These are phyloP conservation scores for Geopemphigus sp. DNA, from an alignment of 1,140 invertebrate species.

Conservation along the genomic window DNA sequence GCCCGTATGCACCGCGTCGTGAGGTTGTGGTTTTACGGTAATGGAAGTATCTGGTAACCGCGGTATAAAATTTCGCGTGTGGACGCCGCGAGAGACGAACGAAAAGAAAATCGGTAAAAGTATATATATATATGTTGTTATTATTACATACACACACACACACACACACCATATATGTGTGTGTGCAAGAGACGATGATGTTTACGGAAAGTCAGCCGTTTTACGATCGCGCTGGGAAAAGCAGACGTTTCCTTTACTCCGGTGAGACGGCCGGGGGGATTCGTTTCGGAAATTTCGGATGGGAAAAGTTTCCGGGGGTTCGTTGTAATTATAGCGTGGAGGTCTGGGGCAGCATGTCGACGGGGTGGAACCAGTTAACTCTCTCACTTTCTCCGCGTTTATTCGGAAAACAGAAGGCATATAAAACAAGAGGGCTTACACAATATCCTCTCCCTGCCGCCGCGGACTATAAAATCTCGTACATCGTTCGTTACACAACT, in stretches of 20 bases:
- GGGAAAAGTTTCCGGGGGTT: conserved; percentile 39
- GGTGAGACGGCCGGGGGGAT: background rate
- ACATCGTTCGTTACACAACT: conserved; percentile 17
- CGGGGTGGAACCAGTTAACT: conserved; percentile 46
- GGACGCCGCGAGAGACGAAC: background rate
- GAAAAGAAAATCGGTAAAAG: background rate
- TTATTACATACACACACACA: background rate
- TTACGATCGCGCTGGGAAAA: conserved; percentile 46
- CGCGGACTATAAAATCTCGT: conserved; percentile 40
- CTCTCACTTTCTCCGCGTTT: background rate
- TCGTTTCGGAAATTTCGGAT: conserved; percentile 47
- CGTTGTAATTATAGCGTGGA: conserved; percentile 37
- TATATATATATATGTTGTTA: background rate
- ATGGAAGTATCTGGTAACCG: conserved; percentile 37
- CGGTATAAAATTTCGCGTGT: conserved; percentile 8
- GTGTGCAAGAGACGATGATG: background rate
- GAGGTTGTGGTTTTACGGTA: conserved; percentile 29
- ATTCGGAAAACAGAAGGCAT: conserved; percentile 32
- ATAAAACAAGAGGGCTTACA: conserved; percentile 4
- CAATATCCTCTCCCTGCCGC: background rate
- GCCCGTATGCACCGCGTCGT: background rate
- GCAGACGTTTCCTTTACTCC: conserved; percentile 38
- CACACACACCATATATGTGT: background rate
- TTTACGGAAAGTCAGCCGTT: conserved; percentile 29
- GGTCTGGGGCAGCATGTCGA: background rate